These are phyloP conservation scores for Bombus confusus DNA, from an alignment of 1,140 invertebrate species.

Conservation along the genomic window DNA sequence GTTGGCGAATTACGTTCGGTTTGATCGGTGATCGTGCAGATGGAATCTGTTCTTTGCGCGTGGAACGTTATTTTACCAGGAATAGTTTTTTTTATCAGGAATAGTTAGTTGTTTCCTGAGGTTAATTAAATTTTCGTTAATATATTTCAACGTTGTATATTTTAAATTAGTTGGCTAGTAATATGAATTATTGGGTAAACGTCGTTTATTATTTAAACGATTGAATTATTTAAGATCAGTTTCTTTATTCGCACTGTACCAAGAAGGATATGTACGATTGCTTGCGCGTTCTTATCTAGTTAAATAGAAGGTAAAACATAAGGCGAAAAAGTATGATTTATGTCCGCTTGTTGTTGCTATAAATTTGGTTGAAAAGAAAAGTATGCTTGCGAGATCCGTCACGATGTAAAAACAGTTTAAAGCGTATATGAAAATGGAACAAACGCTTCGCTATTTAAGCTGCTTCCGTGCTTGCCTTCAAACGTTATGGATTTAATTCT, in stretches of 20 bases:
- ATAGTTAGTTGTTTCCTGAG: not conserved
- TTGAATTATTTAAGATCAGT: not conserved
- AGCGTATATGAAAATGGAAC: not conserved
- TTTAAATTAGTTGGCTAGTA: not conserved
- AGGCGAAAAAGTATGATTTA: constrained; percentile 5
- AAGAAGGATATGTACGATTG: not conserved
- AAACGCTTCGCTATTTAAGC: not conserved
- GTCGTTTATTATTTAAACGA: not conserved
- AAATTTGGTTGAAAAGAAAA: not conserved
- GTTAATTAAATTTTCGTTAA: not conserved
- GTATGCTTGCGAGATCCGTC: not conserved
- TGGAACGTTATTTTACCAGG: no score
- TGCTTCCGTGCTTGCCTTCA: not conserved
- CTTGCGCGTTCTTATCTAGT: not conserved
- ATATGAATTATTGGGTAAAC: not conserved
- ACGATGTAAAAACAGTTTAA: not conserved
- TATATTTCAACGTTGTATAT: no score
- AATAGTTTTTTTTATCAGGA: not conserved
- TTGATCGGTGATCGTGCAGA: not conserved
- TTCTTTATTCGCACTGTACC: not conserved
- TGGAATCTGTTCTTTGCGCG: no score
- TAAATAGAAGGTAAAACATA: not conserved
- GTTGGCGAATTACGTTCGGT: not conserved
- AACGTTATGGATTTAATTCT: not conserved
- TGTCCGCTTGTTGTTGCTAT: not conserved